Conservation (phyloP, 1,140 invertebrate genomes). For the Diprion similis region DNA sequence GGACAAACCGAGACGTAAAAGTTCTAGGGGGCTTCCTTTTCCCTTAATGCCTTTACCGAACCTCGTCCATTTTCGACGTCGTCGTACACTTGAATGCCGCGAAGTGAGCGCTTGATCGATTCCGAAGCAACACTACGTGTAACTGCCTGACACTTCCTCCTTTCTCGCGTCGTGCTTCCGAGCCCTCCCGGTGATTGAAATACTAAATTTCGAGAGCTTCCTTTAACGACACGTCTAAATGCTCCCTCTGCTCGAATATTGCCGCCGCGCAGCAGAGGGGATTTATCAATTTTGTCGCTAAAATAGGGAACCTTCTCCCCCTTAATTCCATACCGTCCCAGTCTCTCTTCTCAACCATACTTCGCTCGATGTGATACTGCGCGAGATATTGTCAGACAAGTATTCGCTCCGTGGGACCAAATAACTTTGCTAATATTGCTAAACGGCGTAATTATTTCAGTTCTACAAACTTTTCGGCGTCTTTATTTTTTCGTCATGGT, state of each 20-base stretch:
- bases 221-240: constrained; percentile 5
- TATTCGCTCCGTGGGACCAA: background rate
- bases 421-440: constrained; percentile 1
- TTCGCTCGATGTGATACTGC: background rate
- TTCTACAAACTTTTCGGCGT: background rate
- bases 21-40: background rate
- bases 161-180: background rate
- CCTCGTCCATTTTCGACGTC: background rate
- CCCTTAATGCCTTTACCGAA: background rate
- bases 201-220: constrained; percentile 1
- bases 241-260: background rate
- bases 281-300: constrained; percentile 2
- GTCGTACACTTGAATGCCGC: background rate
- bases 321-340: background rate
- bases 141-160: background rate
- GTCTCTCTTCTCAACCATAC: too few relatives aligned
- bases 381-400: background rate
- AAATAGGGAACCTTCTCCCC: background rate
- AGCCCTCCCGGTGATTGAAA: background rate
- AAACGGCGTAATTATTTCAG: background rate
- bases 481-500: too few relatives aligned
- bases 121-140: background rate
- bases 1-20: background rate
- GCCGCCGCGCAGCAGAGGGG: background rate
- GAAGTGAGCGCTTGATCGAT: background rate